Percentiles rank a stretch among this genome's conserved stretches.
Conservation (phyloP, 1,140 invertebrate species). For the Drosophila auraria region DNA sequence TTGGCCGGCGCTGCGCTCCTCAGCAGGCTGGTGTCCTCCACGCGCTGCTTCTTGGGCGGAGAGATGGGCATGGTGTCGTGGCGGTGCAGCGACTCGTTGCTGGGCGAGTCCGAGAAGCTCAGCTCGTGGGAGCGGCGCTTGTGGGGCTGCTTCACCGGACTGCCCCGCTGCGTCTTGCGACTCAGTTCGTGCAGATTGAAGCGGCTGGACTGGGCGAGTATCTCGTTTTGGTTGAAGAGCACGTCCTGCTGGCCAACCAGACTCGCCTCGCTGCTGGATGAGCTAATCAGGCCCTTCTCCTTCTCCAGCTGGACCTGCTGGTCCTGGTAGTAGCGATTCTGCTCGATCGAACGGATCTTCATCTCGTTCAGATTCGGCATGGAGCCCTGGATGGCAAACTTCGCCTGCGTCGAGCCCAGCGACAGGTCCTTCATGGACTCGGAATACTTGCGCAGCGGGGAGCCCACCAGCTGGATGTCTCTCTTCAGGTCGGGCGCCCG, state of each 20-base stretch:
- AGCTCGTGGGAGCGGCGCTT: conserved; percentile 74
- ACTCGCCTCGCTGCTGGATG: conserved; percentile 60
- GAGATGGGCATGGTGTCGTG: conserved; percentile 54
- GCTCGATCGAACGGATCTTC: conserved; percentile 76
- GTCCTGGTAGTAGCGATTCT: conserved; percentile 80
- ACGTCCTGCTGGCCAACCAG: conserved; percentile 62
- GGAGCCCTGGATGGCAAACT: conserved; percentile 75
- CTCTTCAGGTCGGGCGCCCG: conserved; percentile 53
- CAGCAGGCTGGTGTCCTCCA: conserved; percentile 44
- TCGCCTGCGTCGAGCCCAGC: conserved; percentile 56
- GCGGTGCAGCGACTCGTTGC: conserved; percentile 65
- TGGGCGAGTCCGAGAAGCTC: conserved; percentile 70
- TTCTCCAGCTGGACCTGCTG: conserved; percentile 26
- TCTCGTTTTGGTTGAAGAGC: conserved; percentile 77
- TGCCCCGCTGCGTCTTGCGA: conserved; percentile 37
- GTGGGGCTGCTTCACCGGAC: conserved; percentile 33
- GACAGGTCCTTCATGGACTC: conserved; percentile 83
- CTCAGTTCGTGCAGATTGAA: conserved; percentile 81
- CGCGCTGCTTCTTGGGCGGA: conserved; percentile 69
- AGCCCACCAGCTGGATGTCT: conserved; percentile 74
- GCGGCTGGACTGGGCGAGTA: conserved; percentile 81
- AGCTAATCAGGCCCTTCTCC: conserved; percentile 49
- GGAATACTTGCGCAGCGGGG: conserved; percentile 77
- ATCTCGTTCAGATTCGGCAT: conserved; percentile 85
- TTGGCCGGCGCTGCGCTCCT: conserved; percentile 37